These are phyloP conservation scores for Hyles vespertilio DNA, from an alignment of 1,140 invertebrate genomes.

Conservation along the genomic window DNA sequence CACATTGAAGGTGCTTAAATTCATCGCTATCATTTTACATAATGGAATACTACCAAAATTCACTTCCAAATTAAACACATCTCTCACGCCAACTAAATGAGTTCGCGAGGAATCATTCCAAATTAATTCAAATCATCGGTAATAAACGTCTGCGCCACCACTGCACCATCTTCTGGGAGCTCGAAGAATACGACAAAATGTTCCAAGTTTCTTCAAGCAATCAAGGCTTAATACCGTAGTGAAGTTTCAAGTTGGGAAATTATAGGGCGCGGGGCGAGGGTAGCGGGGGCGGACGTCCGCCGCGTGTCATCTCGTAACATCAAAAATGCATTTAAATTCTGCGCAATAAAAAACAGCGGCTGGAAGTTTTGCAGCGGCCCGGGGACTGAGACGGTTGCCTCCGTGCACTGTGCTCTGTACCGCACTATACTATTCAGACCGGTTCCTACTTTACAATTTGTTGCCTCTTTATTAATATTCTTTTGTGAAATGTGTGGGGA, in stretches of 20 bases:
- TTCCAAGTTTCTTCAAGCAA: conserved; percentile 74
- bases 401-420: conserved; percentile 35
- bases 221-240: conserved; percentile 74
- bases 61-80: too few species aligned
- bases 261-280: conserved; percentile 57
- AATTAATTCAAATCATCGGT: conserved; percentile 67
- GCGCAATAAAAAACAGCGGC: conserved; percentile 74
- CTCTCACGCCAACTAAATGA: neutral
- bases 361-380: conserved; percentile 67
- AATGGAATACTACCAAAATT: too few species aligned
- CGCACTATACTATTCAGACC: conserved; percentile 52
- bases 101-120: conserved; percentile 24
- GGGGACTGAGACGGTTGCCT: conserved; percentile 57
- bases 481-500: conserved; percentile 17
- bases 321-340: conserved; percentile 76
- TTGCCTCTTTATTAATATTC: conserved; percentile 31
- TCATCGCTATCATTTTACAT: neutral
- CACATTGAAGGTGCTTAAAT: conserved; percentile 31
- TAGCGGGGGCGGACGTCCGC: conserved; percentile 53
- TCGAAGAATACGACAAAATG: conserved; percentile 73
- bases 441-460: conserved; percentile 32
- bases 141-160: conserved; percentile 62
- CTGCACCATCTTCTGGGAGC: conserved; percentile 65
- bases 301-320: conserved; percentile 75
- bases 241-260: conserved; percentile 74